These are phyloP conservation scores for Theristicus caerulescens DNA, from an alignment of 2,113 vertebrate genomes.

Conservation along the genomic window DNA sequence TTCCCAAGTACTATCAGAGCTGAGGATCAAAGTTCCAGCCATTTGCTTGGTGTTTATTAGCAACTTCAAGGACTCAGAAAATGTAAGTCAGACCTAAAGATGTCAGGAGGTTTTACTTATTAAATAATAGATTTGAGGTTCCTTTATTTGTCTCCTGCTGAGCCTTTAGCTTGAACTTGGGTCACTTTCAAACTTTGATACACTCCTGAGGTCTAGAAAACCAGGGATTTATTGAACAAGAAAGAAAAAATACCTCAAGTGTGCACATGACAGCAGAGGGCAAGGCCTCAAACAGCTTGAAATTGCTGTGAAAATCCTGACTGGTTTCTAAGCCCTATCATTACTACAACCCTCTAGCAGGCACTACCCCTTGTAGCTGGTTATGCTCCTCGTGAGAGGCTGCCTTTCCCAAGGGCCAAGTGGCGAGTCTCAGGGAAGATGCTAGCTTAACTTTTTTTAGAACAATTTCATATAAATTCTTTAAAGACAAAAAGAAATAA, in stretches of 20 bases:
- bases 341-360: background rate
- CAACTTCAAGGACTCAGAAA: slow-evolving; percentile 48
- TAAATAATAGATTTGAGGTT: slow-evolving; percentile 49
- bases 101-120: background rate
- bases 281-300: slow-evolving; percentile 56
- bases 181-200: slow-evolving; percentile 52
- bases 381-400: background rate
- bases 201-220: slow-evolving; percentile 30
- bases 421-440: background rate
- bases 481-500: background rate
- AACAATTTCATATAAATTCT: background rate
- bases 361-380: background rate
- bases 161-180: slow-evolving; percentile 51
- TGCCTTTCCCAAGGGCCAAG: background rate
- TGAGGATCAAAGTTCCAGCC: background rate
- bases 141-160: slow-evolving; percentile 54
- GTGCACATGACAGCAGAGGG: slow-evolving; percentile 51
- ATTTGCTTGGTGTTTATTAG: slow-evolving; percentile 12
- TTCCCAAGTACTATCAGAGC: background rate
- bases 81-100: slow-evolving; percentile 7
- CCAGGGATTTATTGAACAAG: slow-evolving; percentile 38
- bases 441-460: background rate
- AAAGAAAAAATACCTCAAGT: slow-evolving; percentile 26
- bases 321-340: slow-evolving; percentile 48
- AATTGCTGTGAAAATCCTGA: slow-evolving; percentile 47